phyloP scores from a whole-genome alignment of 1,140 invertebrate species.

The Hesperophylax magnus region DNA sequence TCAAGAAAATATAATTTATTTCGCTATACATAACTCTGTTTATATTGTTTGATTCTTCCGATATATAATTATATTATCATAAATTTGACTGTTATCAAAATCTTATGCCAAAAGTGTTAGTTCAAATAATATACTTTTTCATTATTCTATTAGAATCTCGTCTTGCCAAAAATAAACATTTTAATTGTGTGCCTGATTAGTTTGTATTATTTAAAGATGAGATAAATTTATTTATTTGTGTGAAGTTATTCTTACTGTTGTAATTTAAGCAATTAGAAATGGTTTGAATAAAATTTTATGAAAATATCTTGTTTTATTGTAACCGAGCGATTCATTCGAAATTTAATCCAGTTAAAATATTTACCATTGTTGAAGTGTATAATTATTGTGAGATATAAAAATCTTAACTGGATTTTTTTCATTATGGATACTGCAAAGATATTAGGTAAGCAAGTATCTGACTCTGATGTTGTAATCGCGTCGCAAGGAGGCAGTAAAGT shows the following conservation, averaged over 20 bases:
- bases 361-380: no score
- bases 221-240: conserved; percentile 38
- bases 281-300: conserved; percentile 45
- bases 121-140: conserved; percentile 8
- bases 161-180: conserved; percentile 43
- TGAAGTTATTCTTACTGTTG: conserved; percentile 8
- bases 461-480: no score
- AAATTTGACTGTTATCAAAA: neutral
- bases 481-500: no score
- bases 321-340: neutral
- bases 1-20: no score
- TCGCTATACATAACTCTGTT: neutral
- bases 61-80: neutral
- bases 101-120: conserved; percentile 33
- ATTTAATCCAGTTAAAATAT: no score
- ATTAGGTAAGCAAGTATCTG: no score
- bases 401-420: no score
- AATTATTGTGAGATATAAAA: no score
- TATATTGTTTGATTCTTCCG: neutral
- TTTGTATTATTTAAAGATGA: conserved; percentile 25
- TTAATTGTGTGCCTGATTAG: conserved; percentile 39
- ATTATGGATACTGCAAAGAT: no score
- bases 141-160: conserved; percentile 27
- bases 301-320: conserved; percentile 31
- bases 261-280: conserved; percentile 31